phyloP scores from a whole-genome alignment of 2,797 vertebrate species.

The Girardinus metallicus region DNA sequence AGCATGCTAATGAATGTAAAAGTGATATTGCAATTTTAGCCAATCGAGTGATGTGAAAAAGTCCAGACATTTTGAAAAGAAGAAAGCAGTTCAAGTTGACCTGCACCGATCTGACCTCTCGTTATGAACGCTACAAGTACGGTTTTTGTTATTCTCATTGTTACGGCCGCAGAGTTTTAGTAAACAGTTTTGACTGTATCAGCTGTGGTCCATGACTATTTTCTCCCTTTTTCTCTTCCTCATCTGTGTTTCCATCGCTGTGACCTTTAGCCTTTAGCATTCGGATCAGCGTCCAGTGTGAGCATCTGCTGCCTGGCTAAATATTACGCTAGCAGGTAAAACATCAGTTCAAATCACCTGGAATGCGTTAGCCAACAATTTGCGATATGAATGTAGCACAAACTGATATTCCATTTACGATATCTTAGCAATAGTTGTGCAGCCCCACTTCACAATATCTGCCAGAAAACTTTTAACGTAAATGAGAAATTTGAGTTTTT shows the following conservation, averaged over 20 bases:
- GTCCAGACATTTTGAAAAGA: background rate
- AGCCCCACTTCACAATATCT: background rate
- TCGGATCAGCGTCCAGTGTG: background rate
- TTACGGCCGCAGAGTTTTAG: background rate
- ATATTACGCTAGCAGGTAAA: background rate
- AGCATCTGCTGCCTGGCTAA: background rate
- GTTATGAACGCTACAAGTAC: no score
- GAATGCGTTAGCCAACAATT: background rate
- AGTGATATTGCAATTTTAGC: background rate
- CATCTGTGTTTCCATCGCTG: no score
- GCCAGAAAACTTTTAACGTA: background rate
- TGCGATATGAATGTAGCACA: background rate
- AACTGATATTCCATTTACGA: background rate
- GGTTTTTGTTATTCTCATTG: background rate
- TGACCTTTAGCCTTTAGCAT: background rate
- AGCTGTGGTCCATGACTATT: background rate
- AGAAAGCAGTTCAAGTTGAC: background rate
- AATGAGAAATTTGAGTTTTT: background rate
- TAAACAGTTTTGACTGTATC: background rate
- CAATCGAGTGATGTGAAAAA: background rate
- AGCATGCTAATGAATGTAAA: background rate
- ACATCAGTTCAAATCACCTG: background rate
- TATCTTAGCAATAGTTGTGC: background rate
- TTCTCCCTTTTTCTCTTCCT: background rate
- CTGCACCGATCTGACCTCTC: background rate